phyloP scores from a whole-genome alignment of 2,888 invertebrate genomes.

The Ceraclea dissimilis region DNA sequence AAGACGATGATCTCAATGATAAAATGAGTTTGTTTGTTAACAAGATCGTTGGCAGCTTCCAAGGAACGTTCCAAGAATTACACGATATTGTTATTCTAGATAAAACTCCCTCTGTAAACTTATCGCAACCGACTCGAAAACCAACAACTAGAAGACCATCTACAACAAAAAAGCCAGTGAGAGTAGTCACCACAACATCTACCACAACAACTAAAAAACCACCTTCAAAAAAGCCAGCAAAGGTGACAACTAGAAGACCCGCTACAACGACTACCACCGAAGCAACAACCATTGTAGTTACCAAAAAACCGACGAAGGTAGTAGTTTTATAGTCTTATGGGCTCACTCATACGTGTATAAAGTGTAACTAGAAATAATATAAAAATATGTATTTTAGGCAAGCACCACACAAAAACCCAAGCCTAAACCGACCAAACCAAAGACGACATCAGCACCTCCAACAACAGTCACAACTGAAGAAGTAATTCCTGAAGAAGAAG shows the following conservation, averaged over 20 bases:
- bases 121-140: slow-evolving; percentile 26
- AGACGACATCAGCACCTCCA: slow-evolving; percentile 13
- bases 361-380: too few species aligned
- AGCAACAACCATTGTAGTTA: not conserved
- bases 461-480: slow-evolving; percentile 23
- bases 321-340: too few species aligned
- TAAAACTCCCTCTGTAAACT: slow-evolving; percentile 40
- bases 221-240: not conserved
- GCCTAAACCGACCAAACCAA: slow-evolving; percentile 29
- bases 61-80: slow-evolving; percentile 74
- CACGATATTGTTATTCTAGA: slow-evolving; percentile 63
- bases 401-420: slow-evolving; percentile 37
- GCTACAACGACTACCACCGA: slow-evolving; percentile 31
- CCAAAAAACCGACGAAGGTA: slow-evolving; percentile 7
- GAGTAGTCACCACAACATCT: slow-evolving; percentile 29
- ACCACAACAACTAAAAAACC: slow-evolving; percentile 24
- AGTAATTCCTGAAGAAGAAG: slow-evolving; percentile 27
- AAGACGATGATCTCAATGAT: slow-evolving; percentile 67
- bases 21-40: slow-evolving; percentile 78
- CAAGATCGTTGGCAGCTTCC: slow-evolving; percentile 75
- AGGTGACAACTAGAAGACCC: not conserved
- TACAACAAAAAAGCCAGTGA: slow-evolving; percentile 29
- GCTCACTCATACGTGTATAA: too few species aligned
- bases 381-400: too few species aligned
- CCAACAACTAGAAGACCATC: slow-evolving; percentile 16